phyloP scores from a whole-genome alignment of 2,888 invertebrate species.

The Mycogona germanica region DNA sequence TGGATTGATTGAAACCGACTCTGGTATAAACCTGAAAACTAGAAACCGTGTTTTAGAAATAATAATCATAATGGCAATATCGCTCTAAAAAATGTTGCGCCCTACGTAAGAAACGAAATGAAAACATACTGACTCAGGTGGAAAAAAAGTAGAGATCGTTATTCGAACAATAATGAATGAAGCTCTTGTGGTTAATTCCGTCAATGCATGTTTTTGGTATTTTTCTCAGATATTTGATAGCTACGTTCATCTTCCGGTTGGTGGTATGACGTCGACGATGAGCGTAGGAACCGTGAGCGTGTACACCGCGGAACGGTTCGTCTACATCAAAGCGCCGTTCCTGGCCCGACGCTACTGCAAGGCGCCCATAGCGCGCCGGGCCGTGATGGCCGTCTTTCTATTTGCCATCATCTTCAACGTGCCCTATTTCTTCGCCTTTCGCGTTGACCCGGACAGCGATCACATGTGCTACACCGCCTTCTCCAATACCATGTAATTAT shows the following conservation, averaged over 20 bases:
- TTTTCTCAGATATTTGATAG: conserved; percentile 4
- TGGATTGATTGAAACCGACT: too few species aligned
- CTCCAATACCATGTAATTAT: not conserved
- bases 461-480: not conserved
- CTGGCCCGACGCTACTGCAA: conserved; percentile 1
- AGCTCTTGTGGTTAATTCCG: too few species aligned
- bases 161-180: too few species aligned
- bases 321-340: not conserved
- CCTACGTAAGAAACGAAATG: too few species aligned
- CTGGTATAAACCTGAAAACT: too few species aligned
- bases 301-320: conserved; percentile 4
- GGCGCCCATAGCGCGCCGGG: not conserved
- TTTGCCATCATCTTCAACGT: conserved; percentile 2
- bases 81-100: too few species aligned
- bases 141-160: too few species aligned
- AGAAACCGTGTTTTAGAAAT: too few species aligned
- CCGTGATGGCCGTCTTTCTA: not conserved
- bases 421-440: conserved; percentile 10
- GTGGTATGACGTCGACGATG: not conserved
- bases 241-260: conserved; percentile 4
- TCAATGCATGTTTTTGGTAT: not conserved
- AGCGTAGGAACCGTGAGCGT: not conserved
- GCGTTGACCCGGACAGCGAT: conserved; percentile 1
- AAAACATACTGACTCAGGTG: too few species aligned
- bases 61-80: too few species aligned